Base-by-base conservation (phyloP, 2,113 vertebrate genomes). In the Paramormyrops kingsleyae region DNA sequence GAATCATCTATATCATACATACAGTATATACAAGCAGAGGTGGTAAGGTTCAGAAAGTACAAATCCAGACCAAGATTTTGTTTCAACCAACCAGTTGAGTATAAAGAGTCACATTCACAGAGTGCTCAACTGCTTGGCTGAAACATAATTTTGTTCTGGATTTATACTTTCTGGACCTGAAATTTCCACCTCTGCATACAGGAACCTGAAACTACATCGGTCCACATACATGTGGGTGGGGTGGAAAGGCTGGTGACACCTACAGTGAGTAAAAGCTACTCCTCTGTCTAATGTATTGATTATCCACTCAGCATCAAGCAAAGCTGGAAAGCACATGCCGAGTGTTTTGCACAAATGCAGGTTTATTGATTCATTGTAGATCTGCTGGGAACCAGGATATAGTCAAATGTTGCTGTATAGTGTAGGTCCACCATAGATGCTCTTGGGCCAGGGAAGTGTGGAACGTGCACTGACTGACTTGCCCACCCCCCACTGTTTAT, bases 381-480 rank as follows among this genome's bases (percentile, higher is more conserved):
- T 83, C 39, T 49, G 27, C 46, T 53, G 17, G 88, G 35, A 66
- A 92, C 62, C 27, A 70, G 62, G 62, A 66, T 27, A 89, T 66
- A 90, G 86, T 91, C 91, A 31, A 91, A 91, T 19, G 56, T 91
- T 56, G 84, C 52, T 87, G 92, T 91, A 91, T 91, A 92, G 93
- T 94, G 93, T 94, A 93, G 92, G n/a, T 94, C 93, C 92, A 94
- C 93, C 94, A 95, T 93, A 93, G 94, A 95, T 92, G 94, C 91
- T 91, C 84, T 91, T 88, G 91, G 91, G 92, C 93, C 93, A 92
- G 92, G 92, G 92, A 88, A 90, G 90, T 92, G 92, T 92, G 91
- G 93, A 93, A 94, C 94, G 95, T 94, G 94, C 92, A 93, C 89
- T 4, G 83, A 88, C 88, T 93, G 93, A 94, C 92, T 91, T 93